Base-by-base conservation (phyloP, 2,797 vertebrate species). In the Alfaro cultratus region DNA sequence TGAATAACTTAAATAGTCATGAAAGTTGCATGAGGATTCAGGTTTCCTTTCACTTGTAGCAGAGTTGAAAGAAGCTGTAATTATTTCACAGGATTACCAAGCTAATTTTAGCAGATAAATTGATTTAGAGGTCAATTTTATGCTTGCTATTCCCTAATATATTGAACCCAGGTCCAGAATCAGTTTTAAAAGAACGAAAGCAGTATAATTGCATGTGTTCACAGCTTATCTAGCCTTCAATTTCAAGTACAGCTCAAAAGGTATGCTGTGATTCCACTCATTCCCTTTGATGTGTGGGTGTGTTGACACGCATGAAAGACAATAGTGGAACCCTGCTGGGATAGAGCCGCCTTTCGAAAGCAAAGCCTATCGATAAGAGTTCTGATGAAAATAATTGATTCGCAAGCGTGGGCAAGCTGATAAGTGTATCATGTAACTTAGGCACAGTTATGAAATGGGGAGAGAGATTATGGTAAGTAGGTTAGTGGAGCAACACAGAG, bases 381-480 rank as follows among this genome's bases (percentile, higher is more conserved):
- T 39, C 39, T 34, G 79, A 92, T 89, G 81, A 86, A 90, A 92
- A 93, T 83, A 91, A 89, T 89, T 87, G 86, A 89, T 88, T 88
- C 77, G 21, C 68, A 74, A 46, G 76, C 45, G 43, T 87, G 87
- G 89, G 74, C 51, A 83, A 80, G 79, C 91, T 91, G 87, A 93
- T 84, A 75, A 82, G 73, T 68, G 80, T 86, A 90, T 94, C 94
- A 93, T 91, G 93, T 96, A 95, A 96, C 89, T 79, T 86, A 83
- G 89, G 86, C 91, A 82, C 83, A 85, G 92, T 96, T 96, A 96
- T 95, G 94, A 95, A 96, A 95, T 93, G 89, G 88, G 88, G 80
- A 93, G 83, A 81, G 90, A 89, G 94, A 95, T 95, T 95, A 96
- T 91, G 83, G 90, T 93, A 96, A 96, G 92, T 96, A 93, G 95